A percentile compares a stretch with the other conserved stretches of the same genome.
Conservation (phyloP, 2,113 vertebrate genomes). For the Cololabis saira region DNA sequence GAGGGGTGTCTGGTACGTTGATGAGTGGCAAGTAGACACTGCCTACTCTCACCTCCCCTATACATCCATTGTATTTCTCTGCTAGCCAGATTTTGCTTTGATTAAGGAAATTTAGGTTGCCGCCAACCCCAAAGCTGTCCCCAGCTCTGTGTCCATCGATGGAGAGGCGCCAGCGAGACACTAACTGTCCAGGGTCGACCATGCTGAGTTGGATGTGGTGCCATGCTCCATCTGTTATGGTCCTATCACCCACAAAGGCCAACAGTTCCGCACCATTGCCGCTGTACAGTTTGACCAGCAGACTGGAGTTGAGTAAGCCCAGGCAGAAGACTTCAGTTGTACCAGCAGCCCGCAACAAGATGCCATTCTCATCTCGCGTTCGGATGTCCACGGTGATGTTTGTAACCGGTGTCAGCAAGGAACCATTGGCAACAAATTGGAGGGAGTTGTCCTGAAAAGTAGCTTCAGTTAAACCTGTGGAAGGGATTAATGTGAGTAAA, state of each 20-base stretch:
- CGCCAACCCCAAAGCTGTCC: constrained; percentile 71
- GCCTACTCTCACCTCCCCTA: constrained; percentile 87
- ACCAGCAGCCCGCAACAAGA: constrained; percentile 80
- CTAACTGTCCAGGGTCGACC: constrained; percentile 65
- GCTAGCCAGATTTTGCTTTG: constrained; percentile 79
- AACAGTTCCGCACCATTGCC: constrained; percentile 78
- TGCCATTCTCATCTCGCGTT: constrained; percentile 85
- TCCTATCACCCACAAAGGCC: constrained; percentile 74
- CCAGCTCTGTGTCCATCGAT: constrained; percentile 76
- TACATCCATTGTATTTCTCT: constrained; percentile 91
- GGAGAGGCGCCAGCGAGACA: constrained; percentile 83
- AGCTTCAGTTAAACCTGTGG: constrained; percentile 87
- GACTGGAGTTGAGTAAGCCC: constrained; percentile 84
- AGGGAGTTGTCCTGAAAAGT: constrained; percentile 82
- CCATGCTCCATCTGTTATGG: constrained; percentile 88
- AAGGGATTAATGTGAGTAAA: constrained; percentile 3
- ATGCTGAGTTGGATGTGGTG: constrained; percentile 83
- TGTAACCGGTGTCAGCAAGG: constrained; percentile 75
- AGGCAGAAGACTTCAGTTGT: constrained; percentile 82
- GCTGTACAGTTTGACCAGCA: constrained; percentile 82
- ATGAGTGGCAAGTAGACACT: constrained; percentile 87
- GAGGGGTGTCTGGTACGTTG: constrained; percentile 58
- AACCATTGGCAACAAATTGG: constrained; percentile 80
- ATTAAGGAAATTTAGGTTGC: constrained; percentile 86
- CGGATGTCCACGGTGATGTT: constrained; percentile 85